These are phyloP conservation scores for Stercorarius parasiticus DNA, from an alignment of 2,113 vertebrate species.

Conservation along the genomic window DNA sequence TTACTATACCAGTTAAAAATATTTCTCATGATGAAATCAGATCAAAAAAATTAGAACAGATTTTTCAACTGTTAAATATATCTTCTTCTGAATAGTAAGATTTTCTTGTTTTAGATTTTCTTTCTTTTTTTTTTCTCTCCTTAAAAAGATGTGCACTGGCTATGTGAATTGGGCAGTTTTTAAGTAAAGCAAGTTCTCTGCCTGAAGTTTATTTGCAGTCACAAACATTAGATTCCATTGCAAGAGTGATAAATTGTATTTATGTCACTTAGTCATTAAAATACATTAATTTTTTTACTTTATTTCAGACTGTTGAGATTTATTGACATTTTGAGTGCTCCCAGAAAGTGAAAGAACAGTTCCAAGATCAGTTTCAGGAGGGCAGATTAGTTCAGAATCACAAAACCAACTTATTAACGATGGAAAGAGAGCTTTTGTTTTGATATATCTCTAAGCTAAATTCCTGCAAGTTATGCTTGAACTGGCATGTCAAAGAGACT, in stretches of 20 bases:
- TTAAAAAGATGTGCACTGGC: background rate
- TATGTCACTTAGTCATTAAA: background rate
- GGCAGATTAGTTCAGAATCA: background rate
- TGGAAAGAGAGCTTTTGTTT: background rate
- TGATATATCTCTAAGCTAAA: background rate
- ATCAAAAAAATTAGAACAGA: background rate
- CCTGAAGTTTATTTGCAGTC: background rate
- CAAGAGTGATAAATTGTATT: background rate
- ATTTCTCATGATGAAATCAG: background rate
- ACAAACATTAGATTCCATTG: background rate
- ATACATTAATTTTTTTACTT: background rate
- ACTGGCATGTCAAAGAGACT: background rate
- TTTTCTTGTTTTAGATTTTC: background rate
- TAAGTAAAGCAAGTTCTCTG: background rate
- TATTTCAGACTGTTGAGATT: background rate
- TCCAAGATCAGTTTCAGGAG: background rate
- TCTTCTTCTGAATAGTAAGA: background rate
- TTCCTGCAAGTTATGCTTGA: background rate
- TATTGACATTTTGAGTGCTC: background rate
- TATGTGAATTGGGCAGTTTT: background rate
- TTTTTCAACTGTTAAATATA: background rate
- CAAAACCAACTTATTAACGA: background rate
- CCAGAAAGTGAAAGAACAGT: background rate
- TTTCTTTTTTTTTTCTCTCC: background rate
- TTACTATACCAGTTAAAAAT: background rate